Base-by-base conservation (phyloP, 2,113 vertebrate species). In the Campylorhamphus procurvoides region DNA sequence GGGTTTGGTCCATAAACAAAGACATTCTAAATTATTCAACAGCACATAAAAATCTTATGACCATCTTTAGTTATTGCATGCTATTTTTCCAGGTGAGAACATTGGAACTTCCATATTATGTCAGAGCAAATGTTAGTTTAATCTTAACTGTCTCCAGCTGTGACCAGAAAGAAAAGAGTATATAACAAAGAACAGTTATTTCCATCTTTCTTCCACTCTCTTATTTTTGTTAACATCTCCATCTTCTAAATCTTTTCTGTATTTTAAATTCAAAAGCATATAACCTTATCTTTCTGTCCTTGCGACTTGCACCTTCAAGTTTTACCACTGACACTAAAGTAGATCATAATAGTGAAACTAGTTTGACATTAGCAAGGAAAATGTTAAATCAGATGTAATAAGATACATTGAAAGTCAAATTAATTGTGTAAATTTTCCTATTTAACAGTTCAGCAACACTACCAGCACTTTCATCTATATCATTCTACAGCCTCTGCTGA, bases 361-460 rank as follows among this genome's bases (percentile, higher is more conserved):
- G 20, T 87, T 81, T 86, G 56, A 89, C 49, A 68, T 68, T 77
- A 63, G 35, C 40, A 94, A 94, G n/a, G 75, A 89, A 94, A 94
- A 93, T 47, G 20, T 69, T 64, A 93, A 91, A 94, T 71, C 5
- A 16, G 46, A 35, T 93, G 16, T 56, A 94, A 83, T 49, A 93
- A 90, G 60, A 69, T 24, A 20, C 35, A 93, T 64, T 94, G 94
- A 56, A 96, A 93, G 31, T 88, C 42, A 93, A 91, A 96, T 53
- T 86, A 23, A 35, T 27, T 71, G 37, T 35, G 12, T 75, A 89
- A 71, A 81, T 85, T 90, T 92, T 55, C 44, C 28, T 60, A 27
- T 89, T 88, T 89, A 90, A 97, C 71, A 89, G 64, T 72, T 35
- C 39, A 84, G 23, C 63, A 84, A 28, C 49, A 56, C 29, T 71